phyloP scores from a whole-genome alignment of 2,888 invertebrate species.

The Frankliniella intonsa region DNA sequence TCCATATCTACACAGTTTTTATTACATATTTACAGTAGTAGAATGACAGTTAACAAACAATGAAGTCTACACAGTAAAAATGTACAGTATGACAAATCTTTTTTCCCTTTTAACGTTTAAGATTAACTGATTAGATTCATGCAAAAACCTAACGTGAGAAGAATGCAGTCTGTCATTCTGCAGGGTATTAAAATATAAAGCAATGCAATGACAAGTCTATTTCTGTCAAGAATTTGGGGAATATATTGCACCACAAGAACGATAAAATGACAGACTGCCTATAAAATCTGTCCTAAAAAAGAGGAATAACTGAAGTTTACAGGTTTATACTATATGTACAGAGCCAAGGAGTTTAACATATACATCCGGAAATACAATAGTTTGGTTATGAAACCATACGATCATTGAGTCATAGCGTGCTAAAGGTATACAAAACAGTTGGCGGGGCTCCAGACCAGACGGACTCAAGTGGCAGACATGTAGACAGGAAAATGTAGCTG shows the following conservation, averaged over 20 bases:
- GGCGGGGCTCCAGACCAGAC: background rate
- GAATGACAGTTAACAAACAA: background rate
- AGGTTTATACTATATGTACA: background rate
- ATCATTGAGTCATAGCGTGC: background rate
- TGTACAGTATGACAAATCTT: background rate
- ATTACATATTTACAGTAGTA: constrained; percentile 4
- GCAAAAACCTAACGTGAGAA: background rate
- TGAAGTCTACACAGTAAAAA: constrained; percentile 3
- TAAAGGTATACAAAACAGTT: background rate
- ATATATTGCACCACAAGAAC: no score
- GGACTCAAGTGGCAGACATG: background rate
- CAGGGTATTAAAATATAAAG: no score
- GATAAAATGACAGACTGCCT: no score
- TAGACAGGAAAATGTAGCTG: background rate
- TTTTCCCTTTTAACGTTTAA: background rate
- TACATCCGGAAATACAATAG: background rate
- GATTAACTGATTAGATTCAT: background rate
- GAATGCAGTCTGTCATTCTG: background rate
- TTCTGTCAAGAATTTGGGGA: no score
- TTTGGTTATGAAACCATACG: no score
- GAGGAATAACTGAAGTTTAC: background rate
- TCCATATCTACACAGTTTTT: background rate
- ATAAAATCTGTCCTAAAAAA: background rate
- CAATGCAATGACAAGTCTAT: no score
- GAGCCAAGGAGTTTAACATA: background rate